Percentiles rank a stretch among this genome's conserved stretches.
These are phyloP conservation scores for Mormyrus iriodes DNA, from an alignment of 2,113 vertebrate genomes.

Conservation along the genomic window DNA sequence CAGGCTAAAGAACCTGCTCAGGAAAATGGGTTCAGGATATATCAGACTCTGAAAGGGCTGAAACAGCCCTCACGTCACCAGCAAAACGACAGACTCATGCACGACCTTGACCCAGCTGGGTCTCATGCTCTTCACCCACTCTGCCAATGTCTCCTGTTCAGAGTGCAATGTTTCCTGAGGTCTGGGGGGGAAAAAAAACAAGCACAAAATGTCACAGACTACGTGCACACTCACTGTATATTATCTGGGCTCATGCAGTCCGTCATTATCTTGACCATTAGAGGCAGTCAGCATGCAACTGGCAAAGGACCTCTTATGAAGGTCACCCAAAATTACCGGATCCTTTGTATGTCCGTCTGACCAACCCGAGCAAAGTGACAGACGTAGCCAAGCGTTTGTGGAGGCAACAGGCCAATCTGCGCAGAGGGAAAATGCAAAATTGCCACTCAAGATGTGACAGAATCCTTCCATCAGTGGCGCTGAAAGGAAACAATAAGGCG, in stretches of 20 bases:
- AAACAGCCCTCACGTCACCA: background rate
- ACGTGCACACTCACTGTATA: background rate
- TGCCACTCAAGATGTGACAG: conserved; percentile 17
- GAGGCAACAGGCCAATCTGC: background rate
- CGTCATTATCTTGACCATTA: background rate
- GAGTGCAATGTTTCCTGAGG: background rate
- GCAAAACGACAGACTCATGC: background rate
- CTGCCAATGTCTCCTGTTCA: background rate
- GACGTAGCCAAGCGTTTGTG: conserved; percentile 14
- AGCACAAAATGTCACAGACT: background rate
- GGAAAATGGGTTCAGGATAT: background rate
- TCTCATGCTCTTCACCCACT: background rate
- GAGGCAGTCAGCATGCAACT: background rate
- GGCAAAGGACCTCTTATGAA: background rate
- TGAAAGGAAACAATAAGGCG: conserved; percentile 32
- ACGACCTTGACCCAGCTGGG: background rate
- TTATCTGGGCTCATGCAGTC: background rate
- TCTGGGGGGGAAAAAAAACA: background rate
- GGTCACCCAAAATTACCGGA: background rate
- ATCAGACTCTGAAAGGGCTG: background rate
- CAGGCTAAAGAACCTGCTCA: background rate
- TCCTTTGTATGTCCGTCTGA: conserved; percentile 12
- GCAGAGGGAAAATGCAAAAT: conserved; percentile 15
- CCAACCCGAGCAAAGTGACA: background rate
- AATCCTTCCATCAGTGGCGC: conserved; percentile 18